These are phyloP conservation scores for Epizoanthus ramosus DNA, from an alignment of 92 coral and sea anemone genomes.

Conservation along the genomic window DNA sequence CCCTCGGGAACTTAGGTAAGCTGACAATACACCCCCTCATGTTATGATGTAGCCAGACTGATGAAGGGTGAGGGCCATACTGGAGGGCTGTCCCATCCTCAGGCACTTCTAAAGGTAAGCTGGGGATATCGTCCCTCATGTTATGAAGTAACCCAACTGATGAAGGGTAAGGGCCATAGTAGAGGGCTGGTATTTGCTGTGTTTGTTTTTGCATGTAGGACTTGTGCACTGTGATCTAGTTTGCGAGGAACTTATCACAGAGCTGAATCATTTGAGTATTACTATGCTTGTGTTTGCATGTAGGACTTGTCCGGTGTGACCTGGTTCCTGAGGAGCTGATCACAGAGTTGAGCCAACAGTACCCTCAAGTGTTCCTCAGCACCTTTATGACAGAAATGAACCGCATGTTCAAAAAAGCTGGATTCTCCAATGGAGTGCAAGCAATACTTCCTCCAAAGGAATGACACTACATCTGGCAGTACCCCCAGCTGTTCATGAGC, in stretches of 20 bases:
- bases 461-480: too few relatives aligned
- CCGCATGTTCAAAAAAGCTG: slow-evolving; percentile 62
- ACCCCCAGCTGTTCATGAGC: slow-evolving; percentile 65
- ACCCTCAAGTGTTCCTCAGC: slow-evolving; percentile 80
- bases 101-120: slow-evolving; percentile 73
- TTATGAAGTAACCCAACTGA: too few relatives aligned
- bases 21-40: too few relatives aligned
- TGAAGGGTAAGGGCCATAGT: too few relatives aligned
- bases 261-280: neutral
- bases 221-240: too few relatives aligned
- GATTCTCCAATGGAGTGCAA: neutral
- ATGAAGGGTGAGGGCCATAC: slow-evolving; percentile 68
- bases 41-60: slow-evolving; percentile 34
- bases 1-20: slow-evolving; percentile 80
- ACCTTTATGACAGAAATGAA: slow-evolving; percentile 90
- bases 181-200: too few relatives aligned
- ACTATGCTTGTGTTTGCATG: slow-evolving; percentile 2
- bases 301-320: slow-evolving; percentile 93
- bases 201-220: too few relatives aligned
- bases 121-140: neutral
- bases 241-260: neutral
- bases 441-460: neutral
- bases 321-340: slow-evolving; percentile 69
- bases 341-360: slow-evolving; percentile 61
- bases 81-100: slow-evolving; percentile 70